Conservation (phyloP, 2,888 invertebrate genomes). For the Zele albiditarsus region DNA sequence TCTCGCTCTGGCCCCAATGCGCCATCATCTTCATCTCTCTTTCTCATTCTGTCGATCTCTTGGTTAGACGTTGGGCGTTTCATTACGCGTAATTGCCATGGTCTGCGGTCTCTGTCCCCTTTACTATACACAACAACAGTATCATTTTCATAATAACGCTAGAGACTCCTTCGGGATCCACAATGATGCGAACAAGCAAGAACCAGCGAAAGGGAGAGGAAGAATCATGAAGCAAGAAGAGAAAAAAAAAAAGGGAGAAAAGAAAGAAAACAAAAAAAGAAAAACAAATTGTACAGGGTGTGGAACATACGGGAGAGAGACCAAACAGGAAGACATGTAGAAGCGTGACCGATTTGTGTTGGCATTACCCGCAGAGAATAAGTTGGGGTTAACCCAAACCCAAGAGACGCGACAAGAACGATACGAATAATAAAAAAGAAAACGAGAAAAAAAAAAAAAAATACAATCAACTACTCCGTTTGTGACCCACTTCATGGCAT, state of each 20-base stretch:
- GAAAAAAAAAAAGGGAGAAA: constrained; percentile 21
- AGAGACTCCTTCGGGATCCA: constrained; percentile 45
- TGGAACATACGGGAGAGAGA: constrained; percentile 29
- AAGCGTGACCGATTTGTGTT: constrained; percentile 35
- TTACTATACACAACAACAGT: constrained; percentile 59
- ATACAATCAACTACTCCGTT: constrained; percentile 62
- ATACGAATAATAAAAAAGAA: constrained; percentile 3
- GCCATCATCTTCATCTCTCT: constrained; percentile 30
- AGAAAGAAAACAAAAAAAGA: constrained; percentile 29
- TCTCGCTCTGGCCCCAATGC: constrained; percentile 37
- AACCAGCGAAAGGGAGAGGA: neutral
- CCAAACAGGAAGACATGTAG: constrained; percentile 34
- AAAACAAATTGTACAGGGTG: constrained; percentile 26
- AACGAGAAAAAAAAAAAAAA: constrained; percentile 29
- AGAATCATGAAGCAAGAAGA: constrained; percentile 4
- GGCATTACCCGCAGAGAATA: constrained; percentile 21
- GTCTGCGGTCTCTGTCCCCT: constrained; percentile 66
- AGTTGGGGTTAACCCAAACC: constrained; percentile 32
- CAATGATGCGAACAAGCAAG: constrained; percentile 26
- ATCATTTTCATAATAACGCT: constrained; percentile 72
- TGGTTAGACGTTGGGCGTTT: constrained; percentile 66
- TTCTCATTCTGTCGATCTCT: constrained; percentile 39
- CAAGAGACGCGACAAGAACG: constrained; percentile 9
- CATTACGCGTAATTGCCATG: constrained; percentile 71
- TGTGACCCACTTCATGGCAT: constrained; percentile 65